These are phyloP conservation scores for Isichthys henryi DNA, from an alignment of 2,113 vertebrate genomes.

Conservation along the genomic window DNA sequence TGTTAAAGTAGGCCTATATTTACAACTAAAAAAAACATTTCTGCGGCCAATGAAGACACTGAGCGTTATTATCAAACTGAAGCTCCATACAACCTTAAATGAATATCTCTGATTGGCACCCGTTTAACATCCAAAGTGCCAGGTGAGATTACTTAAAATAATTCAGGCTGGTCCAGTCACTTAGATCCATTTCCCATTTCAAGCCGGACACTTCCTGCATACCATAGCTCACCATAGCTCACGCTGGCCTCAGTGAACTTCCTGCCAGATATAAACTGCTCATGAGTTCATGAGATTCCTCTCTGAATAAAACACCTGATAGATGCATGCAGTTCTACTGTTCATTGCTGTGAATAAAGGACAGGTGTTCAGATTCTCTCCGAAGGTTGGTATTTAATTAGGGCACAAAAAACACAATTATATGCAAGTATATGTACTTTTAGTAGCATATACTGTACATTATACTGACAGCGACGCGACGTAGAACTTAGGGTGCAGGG, in stretches of 20 bases:
- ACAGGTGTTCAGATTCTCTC: neutral
- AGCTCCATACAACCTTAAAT: neutral
- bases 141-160: neutral
- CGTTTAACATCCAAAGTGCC: neutral
- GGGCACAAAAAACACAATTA: neutral
- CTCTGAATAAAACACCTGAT: neutral
- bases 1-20: neutral
- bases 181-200: neutral
- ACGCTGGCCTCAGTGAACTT: neutral
- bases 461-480: neutral
- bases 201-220: neutral
- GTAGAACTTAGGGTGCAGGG: neutral
- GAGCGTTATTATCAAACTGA: neutral
- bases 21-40: neutral
- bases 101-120: neutral
- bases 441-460: neutral
- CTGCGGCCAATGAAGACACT: neutral
- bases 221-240: neutral
- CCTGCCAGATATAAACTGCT: neutral
- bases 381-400: neutral
- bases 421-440: neutral
- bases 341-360: neutral
- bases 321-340: neutral
- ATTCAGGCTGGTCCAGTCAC: neutral
- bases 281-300: neutral